Evolutionary conservation across 2,797 vertebrate genomes (phyloP), one percentile per base, ranked within the genome.

Genomic region (Enteromius viviparus): DNA sequence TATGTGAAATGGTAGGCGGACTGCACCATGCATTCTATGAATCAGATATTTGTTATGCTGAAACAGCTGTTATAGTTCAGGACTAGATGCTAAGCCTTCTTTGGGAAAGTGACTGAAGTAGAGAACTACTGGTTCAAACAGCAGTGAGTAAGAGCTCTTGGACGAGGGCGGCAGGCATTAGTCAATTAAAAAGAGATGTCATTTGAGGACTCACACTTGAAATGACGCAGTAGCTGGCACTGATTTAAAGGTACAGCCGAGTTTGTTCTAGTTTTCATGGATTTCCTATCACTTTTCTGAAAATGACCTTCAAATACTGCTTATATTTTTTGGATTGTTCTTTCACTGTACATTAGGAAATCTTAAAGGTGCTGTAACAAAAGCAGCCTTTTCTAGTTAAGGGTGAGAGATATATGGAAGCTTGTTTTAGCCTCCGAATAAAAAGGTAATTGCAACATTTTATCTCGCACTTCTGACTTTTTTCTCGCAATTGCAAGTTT

Each of bases 21-120:
- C 15, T 37, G 29, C 29, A 74, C 32, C 9, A 32, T n/a, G 40
- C 17, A 29, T 12, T 32, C 49, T 26, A 29, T 69, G n/a, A 80
- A 70, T 80, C 15, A 70, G 47, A 10, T 40, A 19, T 68, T 79
- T 37, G 51, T 76, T 76, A 32, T 37, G 14, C 65, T 78, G 23
- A 66, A 78, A 23, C 15, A 26, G 29, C 21, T 51, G 11, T 34
- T 34, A 32, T 47, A 65, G 6, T 14, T 66, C 45, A 66, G 19
- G 12, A 23, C 19, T 21, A 64, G 42, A 78, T 78, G 23, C 5
- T 26, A 53, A 19, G 51, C 42, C 10, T 53, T 34, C 21, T 79
- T 40, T 0, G 68, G 47, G 23, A 47, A 64, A 14, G 40, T 7
- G 74, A 76, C 53, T 37, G 34, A 42, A 9, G 51, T 8, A 11